Percentiles rank a stretch among this genome's conserved stretches.
These are phyloP conservation scores for Ricordea florida DNA, from an alignment of 92 coral and sea anemone genomes.

Conservation along the genomic window DNA sequence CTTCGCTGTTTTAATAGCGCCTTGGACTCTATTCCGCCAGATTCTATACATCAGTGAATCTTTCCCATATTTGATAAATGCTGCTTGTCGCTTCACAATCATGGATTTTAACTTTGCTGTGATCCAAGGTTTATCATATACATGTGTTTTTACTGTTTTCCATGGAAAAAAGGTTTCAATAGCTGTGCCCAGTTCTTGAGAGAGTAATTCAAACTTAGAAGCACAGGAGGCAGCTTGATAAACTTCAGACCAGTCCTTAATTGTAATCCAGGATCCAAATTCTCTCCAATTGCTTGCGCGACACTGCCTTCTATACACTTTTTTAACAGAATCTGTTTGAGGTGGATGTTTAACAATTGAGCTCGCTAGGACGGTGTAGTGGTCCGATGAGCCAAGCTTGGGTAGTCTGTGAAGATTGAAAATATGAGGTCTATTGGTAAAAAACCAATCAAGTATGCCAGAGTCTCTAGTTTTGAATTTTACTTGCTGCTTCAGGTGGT, in stretches of 20 bases:
- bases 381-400: constrained; percentile 45
- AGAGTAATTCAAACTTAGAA: constrained; percentile 32
- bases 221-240: neutral
- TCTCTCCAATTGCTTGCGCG: constrained; percentile 51
- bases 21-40: constrained; percentile 15
- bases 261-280: too few species aligned
- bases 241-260: constrained; percentile 10
- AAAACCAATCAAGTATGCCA: constrained; percentile 29
- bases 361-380: constrained; percentile 30
- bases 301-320: constrained; percentile 24
- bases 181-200: constrained; percentile 29
- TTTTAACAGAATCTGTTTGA: constrained; percentile 25
- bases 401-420: constrained; percentile 28
- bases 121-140: constrained; percentile 14
- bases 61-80: constrained; percentile 6
- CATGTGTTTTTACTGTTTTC: constrained; percentile 29
- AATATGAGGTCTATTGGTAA: constrained; percentile 36
- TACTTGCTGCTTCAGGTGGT: constrained; percentile 21
- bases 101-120: neutral
- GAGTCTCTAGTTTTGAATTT: constrained; percentile 37
- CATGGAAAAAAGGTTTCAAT: constrained; percentile 40
- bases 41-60: neutral
- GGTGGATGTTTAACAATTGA: constrained; percentile 30
- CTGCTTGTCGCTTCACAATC: constrained; percentile 5
- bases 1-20: constrained; percentile 12